Conservation (phyloP, 2,888 invertebrate species). For the Ophion ventricosus region DNA sequence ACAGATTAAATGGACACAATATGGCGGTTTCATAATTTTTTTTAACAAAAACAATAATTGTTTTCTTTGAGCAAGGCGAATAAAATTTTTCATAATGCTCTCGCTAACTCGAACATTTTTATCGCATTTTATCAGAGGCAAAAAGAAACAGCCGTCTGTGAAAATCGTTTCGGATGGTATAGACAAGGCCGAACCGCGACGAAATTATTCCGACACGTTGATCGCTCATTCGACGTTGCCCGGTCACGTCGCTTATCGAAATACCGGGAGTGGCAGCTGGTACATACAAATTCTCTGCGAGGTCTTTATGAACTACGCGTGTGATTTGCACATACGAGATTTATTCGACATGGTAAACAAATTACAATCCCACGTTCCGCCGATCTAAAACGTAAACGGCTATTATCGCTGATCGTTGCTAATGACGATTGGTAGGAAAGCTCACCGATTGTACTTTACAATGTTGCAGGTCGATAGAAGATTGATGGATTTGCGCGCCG, state of each 20-base stretch:
- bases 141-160: background rate
- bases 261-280: constrained; percentile 85
- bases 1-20: no score
- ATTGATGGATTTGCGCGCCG: constrained; percentile 69
- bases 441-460: constrained; percentile 13
- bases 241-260: constrained; percentile 85
- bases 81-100: background rate
- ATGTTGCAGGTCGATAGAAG: constrained; percentile 75
- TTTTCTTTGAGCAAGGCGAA: no score
- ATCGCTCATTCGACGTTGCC: constrained; percentile 84
- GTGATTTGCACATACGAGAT: constrained; percentile 73
- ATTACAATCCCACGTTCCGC: background rate
- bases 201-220: constrained; percentile 84
- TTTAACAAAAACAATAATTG: no score
- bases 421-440: background rate
- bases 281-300: constrained; percentile 85
- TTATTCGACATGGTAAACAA: constrained; percentile 76
- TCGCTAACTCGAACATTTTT: background rate
- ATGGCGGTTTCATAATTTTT: no score
- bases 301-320: constrained; percentile 82
- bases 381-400: background rate
- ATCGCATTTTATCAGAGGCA: background rate
- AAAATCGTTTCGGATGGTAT: constrained; percentile 9
- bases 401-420: background rate
- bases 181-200: background rate